Evolutionary conservation across 92 coral and sea anemone genomes (phyloP).

Genomic region (Phenganax stokvisi): DNA sequence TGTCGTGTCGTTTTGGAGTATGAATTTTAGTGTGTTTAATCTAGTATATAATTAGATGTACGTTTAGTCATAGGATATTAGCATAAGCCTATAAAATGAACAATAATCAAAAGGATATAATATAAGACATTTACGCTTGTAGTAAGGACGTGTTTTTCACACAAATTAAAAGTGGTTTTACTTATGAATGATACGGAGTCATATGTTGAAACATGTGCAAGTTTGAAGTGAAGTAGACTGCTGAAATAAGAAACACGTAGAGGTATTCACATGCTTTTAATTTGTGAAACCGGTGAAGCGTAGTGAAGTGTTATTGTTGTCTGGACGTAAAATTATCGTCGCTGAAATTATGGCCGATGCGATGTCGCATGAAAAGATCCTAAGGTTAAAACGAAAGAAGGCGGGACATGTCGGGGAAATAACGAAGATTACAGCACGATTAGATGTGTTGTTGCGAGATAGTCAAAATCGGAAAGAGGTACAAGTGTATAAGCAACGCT

Average conservation of each 20-base stretch:
- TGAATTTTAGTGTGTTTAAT: no score
- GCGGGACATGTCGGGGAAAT: constrained; percentile 53
- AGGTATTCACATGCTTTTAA: constrained; percentile 42
- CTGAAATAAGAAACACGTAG: constrained; percentile 9
- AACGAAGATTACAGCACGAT: constrained; percentile 33
- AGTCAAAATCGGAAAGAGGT: constrained; percentile 35
- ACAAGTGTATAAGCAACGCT: constrained; percentile 2
- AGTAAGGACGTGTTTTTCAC: constrained; percentile 20
- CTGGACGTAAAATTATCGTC: constrained; percentile 24
- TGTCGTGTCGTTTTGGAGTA: no score
- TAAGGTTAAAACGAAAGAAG: constrained; percentile 39
- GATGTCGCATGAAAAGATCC: constrained; percentile 36
- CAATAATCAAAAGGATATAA: not conserved
- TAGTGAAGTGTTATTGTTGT: not conserved
- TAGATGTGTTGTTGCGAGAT: constrained; percentile 38
- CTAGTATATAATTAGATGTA: not conserved
- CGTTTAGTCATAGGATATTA: not conserved
- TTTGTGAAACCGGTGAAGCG: constrained; percentile 8
- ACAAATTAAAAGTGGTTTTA: constrained; percentile 16
- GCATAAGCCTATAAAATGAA: constrained; percentile 6
- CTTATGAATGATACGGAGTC: constrained; percentile 8
- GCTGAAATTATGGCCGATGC: constrained; percentile 36
- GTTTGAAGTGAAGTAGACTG: no score
- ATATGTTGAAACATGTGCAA: not conserved
- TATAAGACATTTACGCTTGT: constrained; percentile 16